A percentile compares a stretch with the other conserved stretches of the same genome.
Conservation (phyloP, 2,113 vertebrate genomes). For the Microcebus jonahi region DNA sequence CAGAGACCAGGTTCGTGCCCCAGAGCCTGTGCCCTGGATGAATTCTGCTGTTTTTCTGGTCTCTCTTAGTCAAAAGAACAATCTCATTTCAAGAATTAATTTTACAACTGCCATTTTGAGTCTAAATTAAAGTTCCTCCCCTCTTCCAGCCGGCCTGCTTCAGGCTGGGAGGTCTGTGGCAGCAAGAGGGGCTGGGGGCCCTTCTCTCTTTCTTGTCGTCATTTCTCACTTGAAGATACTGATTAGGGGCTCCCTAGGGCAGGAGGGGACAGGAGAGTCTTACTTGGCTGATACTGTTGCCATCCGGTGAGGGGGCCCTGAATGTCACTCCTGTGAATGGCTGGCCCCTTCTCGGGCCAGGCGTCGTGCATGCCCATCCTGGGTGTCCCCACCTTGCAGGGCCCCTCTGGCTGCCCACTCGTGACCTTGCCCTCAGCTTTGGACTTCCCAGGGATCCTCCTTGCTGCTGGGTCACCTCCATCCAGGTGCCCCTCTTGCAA, state of each 20-base stretch:
- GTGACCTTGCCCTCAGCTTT: neutral
- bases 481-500: neutral
- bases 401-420: neutral
- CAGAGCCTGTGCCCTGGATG: accelerated
- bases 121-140: neutral
- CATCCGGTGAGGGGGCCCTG: neutral
- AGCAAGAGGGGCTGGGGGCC: neutral
- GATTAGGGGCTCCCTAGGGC: neutral
- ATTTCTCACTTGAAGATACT: neutral
- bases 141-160: neutral
- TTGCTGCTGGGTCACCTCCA: neutral
- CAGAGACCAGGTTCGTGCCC: neutral
- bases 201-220: neutral
- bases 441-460: neutral
- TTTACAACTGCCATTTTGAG: neutral
- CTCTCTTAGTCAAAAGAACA: neutral
- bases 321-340: accelerated
- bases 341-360: neutral
- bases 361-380: accelerated
- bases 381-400: neutral
- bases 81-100: neutral
- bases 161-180: neutral
- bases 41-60: neutral
- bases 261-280: neutral
- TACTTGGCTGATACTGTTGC: too few species aligned